Base-by-base conservation (phyloP, 2,797 vertebrate genomes). In the Sternotherus odoratus region DNA sequence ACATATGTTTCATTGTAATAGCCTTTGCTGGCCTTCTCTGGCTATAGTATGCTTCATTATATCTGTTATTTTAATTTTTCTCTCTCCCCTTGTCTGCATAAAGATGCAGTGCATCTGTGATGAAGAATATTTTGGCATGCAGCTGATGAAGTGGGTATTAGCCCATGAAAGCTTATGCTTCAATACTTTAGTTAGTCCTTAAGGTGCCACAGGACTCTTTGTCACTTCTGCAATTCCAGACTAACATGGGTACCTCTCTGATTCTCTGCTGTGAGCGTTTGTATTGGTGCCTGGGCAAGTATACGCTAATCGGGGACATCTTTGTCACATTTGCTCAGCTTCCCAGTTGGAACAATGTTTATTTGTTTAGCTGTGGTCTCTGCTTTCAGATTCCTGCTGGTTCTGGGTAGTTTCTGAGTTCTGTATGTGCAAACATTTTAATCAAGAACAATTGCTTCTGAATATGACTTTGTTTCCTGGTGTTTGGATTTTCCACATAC, bases 291-390 rank as follows among this genome's bases (percentile, higher is more conserved):
- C 88, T 69, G 79, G 50, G 88, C 8, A 8, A 43, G 43, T 86
- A 90, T 91, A 85, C 66, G 80, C 90, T 79, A 87, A 77, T 88
- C 74, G 91, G 63, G 50, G 75, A 83, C 21, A 84, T 46, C 10
- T 87, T 95, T 85, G 89, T 86, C 91, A 91, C 51, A 89, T 97
- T 96, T 95, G 66, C 87, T 93, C 63, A 89, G 80, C 79, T 96
- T 89, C 83, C 57, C 91, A 87, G 81, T 92, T 90, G 82, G 93
- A 92, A 93, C 91, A 74, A 94, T 66, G 89, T 82, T 86, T 93
- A 86, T 91, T 96, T 97, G 93, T 95, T 95, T 60, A 81, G 30
- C 74, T 72, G 66, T 33, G 50, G 4, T 66, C 86, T 82, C 88
- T 95, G 48, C 85, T 82, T 94, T 94, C 89, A 92, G 91, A 90